Evolutionary conservation across 2,888 invertebrate genomes (phyloP).

Genomic region (Andricus curvator): DNA sequence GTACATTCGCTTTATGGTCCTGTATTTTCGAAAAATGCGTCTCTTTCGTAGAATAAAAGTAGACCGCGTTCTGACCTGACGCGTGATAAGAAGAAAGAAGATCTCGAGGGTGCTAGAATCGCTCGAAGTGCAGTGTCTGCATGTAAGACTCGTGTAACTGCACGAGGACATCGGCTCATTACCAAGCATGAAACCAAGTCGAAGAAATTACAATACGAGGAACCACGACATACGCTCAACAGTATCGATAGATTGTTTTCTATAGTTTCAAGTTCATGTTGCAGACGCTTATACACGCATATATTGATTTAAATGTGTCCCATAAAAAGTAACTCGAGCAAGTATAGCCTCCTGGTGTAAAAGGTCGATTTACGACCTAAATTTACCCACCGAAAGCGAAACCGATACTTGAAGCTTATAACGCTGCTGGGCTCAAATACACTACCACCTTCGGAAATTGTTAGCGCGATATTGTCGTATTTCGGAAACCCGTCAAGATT

Average conservation of each 20-base stretch:
- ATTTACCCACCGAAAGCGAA: constrained; percentile 13
- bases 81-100: constrained; percentile 35
- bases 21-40: neutral
- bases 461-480: too few relatives aligned
- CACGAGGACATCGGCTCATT: constrained; percentile 31
- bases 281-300: constrained; percentile 13
- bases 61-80: constrained; percentile 21
- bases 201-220: constrained; percentile 5
- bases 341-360: constrained; percentile 20
- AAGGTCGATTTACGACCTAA: constrained; percentile 26
- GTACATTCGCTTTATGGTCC: neutral
- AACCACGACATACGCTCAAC: neutral
- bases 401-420: constrained; percentile 3
- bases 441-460: too few relatives aligned
- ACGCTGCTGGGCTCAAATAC: neutral
- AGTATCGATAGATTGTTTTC: constrained; percentile 24
- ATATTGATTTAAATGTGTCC: constrained; percentile 30
- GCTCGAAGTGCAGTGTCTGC: constrained; percentile 28
- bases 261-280: constrained; percentile 25
- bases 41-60: constrained; percentile 4
- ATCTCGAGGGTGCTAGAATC: constrained; percentile 38
- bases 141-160: constrained; percentile 34
- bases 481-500: too few relatives aligned
- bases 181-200: constrained; percentile 10
- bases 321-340: constrained; percentile 31